These are phyloP conservation scores for Puntigrus tetrazona DNA, from an alignment of 2,113 vertebrate genomes.

Conservation along the genomic window DNA sequence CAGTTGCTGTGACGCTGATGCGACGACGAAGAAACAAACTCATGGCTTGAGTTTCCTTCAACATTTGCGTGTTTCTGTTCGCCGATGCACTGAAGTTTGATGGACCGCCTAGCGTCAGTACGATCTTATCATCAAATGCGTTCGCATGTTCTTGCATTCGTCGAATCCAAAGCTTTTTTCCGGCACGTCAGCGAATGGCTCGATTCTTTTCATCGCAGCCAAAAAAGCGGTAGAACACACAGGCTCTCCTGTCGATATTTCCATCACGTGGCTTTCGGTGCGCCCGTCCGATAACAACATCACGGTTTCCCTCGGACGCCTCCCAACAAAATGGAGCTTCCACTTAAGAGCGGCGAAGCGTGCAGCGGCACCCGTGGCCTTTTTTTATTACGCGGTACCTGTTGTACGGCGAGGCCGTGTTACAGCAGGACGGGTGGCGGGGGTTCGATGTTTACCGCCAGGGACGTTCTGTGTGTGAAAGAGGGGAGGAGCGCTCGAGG, in stretches of 20 bases:
- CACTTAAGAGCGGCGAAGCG: not conserved
- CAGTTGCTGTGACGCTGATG: too few species aligned
- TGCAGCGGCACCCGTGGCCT: not conserved
- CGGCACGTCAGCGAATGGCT: not conserved
- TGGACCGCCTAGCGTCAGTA: not conserved
- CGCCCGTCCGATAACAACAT: not conserved
- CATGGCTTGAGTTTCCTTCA: not conserved
- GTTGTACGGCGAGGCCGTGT: not conserved
- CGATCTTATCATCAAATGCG: not conserved
- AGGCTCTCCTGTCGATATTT: not conserved
- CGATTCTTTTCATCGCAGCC: not conserved
- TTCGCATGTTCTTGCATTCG: not conserved
- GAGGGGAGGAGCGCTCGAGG: not conserved
- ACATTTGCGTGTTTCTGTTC: too few species aligned
- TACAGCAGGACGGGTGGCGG: constrained; percentile 27
- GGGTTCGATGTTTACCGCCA: constrained; percentile 18
- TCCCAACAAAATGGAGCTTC: constrained; percentile 3
- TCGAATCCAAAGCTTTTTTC: not conserved
- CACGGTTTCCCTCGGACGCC: not conserved
- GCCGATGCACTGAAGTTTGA: not conserved
- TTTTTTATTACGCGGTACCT: constrained; percentile 12
- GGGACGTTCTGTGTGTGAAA: not conserved
- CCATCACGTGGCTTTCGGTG: not conserved
- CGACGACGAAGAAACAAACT: not conserved
- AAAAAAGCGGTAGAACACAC: not conserved